Base-by-base conservation (phyloP, 2,797 vertebrate species). In the Pachyuromys duprasi region DNA sequence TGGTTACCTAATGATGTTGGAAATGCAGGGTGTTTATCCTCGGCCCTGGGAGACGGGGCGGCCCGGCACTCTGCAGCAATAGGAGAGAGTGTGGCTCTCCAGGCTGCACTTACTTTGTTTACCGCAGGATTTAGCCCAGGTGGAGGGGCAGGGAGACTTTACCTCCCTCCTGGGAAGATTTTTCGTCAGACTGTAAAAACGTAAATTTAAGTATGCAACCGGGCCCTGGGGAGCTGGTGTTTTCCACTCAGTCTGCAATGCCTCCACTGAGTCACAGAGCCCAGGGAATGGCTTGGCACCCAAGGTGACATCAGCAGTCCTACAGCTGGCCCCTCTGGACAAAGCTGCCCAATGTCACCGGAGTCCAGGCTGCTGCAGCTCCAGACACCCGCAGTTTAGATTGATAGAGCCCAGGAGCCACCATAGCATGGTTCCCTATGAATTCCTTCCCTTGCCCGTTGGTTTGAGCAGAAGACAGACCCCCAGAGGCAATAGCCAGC, bases 1-100 rank as follows among this genome's bases (percentile, higher is more conserved):
- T 94, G 97, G 97, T 98, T 98, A 96, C 83, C 96, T 97, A 89
- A 98, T 69, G 95, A 97, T 96, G 97, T 97, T 98, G 97, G 97
- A 98, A 98, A 97, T 95, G 89, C 91, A 96, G 75, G 24, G 92
- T 60, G 75, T 96, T 97, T 97, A 72, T 97, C 88, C 90, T 87
- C 67, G 49, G 75, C 84, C 97, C 90, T 92, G 89, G 96, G 96
- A 97, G 95, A 89, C 24, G 55, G 42, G 95, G 65, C 91, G 0
- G 95, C 93, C 96, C 94, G 82, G 83, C 33, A 39, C 92, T 33
- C 78, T 17, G 36, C 1, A 1, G 2, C 22, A 70, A 55, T 95
- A 82, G 91, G 97, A 91, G 88, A 7, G 15, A 74, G 22, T 45
- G 7, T 1, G 20, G 24, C 91, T 80, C 91, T 79, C 92, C 0